Conservation (phyloP, 2,797 vertebrate species). For the Pipistrellus nathusii region DNA sequence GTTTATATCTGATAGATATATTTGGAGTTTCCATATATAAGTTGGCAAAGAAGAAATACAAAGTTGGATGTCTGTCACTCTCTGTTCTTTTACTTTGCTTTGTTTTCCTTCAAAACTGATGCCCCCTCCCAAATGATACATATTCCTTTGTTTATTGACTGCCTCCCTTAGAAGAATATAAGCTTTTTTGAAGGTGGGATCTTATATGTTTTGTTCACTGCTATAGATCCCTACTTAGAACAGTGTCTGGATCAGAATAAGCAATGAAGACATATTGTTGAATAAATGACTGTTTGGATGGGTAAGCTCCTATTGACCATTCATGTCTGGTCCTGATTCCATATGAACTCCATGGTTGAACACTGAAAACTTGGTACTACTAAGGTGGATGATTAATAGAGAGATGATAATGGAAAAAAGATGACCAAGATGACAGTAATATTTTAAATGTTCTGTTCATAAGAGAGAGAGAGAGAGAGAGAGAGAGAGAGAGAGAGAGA, state of each 20-base stretch:
- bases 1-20: neutral
- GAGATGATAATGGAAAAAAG: neutral
- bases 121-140: neutral
- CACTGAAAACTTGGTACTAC: neutral
- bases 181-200: neutral
- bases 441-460: neutral
- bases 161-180: neutral
- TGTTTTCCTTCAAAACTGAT: neutral
- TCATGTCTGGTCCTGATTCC: neutral
- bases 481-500: too few relatives aligned
- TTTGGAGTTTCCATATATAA: neutral
- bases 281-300: neutral
- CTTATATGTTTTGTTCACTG: neutral
- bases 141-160: neutral
- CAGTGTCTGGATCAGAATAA: neutral
- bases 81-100: neutral
- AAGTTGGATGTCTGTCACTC: neutral
- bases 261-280: neutral
- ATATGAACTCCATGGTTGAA: too few relatives aligned
- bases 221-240: neutral
- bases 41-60: conserved; percentile 9
- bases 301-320: neutral
- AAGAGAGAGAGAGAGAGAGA: neutral
- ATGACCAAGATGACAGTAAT: neutral
- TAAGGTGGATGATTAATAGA: neutral